Evolutionary conservation across 2,113 vertebrate genomes (phyloP).

Genomic region (Hippopotamus amphibius): DNA sequence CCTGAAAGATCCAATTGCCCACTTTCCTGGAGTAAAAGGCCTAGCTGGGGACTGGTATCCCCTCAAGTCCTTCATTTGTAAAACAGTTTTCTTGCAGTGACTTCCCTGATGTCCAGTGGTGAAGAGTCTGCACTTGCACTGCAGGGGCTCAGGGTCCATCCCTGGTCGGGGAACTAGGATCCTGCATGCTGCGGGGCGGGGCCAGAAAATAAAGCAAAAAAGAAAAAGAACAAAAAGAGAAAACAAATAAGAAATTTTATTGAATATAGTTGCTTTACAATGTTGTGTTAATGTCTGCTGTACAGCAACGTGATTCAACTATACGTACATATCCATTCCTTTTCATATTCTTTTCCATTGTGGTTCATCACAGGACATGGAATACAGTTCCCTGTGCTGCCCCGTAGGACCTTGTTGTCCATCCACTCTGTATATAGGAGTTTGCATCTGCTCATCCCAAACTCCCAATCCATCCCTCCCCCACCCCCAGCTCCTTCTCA

Average conservation of each 20-base stretch:
- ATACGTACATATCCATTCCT: too few species aligned
- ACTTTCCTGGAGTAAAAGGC: too few species aligned
- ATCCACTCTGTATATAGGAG: neutral
- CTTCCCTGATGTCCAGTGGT: neutral
- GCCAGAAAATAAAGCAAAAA: neutral
- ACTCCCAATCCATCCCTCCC: neutral
- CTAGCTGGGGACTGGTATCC: neutral
- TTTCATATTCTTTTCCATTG: neutral
- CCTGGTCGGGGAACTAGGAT: neutral
- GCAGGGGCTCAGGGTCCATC: neutral
- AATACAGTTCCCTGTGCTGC: neutral
- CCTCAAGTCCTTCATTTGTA: too few species aligned
- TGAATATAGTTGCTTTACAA: neutral
- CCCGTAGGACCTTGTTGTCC: neutral
- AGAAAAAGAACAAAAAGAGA: neutral
- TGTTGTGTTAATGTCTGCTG: neutral
- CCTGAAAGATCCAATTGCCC: neutral
- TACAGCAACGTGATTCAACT: neutral
- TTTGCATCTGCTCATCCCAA: too few species aligned
- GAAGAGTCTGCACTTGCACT: neutral
- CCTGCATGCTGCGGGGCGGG: neutral
- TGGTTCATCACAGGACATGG: neutral
- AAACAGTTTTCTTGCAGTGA: neutral
- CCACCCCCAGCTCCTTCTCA: neutral
- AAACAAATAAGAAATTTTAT: neutral